Evolutionary conservation across 2,888 invertebrate species (phyloP).

Genomic region (Sarcophaga variegata): DNA sequence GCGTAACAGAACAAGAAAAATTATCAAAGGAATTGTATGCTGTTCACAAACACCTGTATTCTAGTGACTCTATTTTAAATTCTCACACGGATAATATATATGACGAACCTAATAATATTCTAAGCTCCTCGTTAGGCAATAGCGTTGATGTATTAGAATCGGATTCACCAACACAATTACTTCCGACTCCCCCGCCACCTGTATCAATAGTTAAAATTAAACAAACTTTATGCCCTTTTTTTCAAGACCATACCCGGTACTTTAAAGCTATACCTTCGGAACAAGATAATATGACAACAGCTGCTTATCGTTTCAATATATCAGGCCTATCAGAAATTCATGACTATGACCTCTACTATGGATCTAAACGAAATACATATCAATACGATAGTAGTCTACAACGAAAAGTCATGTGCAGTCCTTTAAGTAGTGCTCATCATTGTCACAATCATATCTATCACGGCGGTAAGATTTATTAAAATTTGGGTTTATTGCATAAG

Average conservation of each 20-base stretch:
- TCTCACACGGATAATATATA: conserved; percentile 81
- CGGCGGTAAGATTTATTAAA: conserved; percentile 67
- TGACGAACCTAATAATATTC: conserved; percentile 81
- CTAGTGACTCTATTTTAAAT: conserved; percentile 81
- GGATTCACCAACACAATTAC: conserved; percentile 74
- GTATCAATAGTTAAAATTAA: conserved; percentile 77
- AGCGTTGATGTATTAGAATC: conserved; percentile 78
- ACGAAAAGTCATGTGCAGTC: conserved; percentile 80
- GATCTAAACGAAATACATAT: conserved; percentile 75
- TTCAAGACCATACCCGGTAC: conserved; percentile 79
- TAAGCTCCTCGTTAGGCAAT: conserved; percentile 78
- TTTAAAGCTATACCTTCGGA: conserved; percentile 80
- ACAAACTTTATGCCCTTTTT: conserved; percentile 78
- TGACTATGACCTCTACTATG: conserved; percentile 81
- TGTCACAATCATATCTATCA: conserved; percentile 77
- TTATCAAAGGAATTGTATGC: conserved; percentile 78
- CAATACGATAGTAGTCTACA: conserved; percentile 74
- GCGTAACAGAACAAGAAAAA: conserved; percentile 69
- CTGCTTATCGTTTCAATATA: conserved; percentile 78
- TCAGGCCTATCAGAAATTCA: conserved; percentile 80
- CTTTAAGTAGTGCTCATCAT: conserved; percentile 79
- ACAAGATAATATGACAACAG: conserved; percentile 78
- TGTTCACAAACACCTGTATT: conserved; percentile 79
- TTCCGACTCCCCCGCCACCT: conserved; percentile 77
- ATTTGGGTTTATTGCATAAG: background rate